Conservation (phyloP, 2,113 vertebrate species). For the Lepisosteus osseus region DNA sequence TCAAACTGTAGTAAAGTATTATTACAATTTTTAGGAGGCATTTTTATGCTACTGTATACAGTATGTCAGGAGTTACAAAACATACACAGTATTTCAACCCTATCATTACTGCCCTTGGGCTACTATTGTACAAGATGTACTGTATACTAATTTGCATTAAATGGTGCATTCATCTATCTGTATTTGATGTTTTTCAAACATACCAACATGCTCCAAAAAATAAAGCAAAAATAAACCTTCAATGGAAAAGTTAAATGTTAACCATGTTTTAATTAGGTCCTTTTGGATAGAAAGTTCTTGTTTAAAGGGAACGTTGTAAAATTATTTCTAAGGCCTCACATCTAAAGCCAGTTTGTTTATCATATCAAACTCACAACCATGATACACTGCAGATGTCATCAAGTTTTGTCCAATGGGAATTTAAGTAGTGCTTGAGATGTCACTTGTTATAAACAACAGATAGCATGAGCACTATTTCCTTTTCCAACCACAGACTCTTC, state of each 20-base stretch:
- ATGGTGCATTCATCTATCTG: no score
- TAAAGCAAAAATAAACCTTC: no score
- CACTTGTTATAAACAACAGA: slow-evolving; percentile 38
- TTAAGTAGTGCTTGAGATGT: slow-evolving; percentile 31
- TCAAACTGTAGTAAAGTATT: no score
- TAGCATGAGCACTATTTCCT: slow-evolving; percentile 35
- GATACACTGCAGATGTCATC: slow-evolving; percentile 31
- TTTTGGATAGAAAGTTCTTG: slow-evolving; percentile 14
- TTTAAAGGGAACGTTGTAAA: slow-evolving; percentile 41
- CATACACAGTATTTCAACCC: no score
- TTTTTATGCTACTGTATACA: no score
- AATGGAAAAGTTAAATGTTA: not conserved
- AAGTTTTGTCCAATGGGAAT: slow-evolving; percentile 18
- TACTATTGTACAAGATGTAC: no score
- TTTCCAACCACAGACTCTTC: slow-evolving; percentile 20
- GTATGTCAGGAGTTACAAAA: no score
- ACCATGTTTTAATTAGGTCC: not conserved
- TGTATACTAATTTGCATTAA: no score
- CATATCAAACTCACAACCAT: slow-evolving; percentile 27
- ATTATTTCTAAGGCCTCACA: slow-evolving; percentile 20
- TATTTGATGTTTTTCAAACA: no score
- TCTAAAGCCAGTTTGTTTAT: slow-evolving; percentile 37
- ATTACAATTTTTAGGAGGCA: no score
- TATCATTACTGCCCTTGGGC: no score
- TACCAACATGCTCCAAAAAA: no score